phyloP scores from a whole-genome alignment of 2,113 vertebrate genomes.

The Urocitellus parryii region DNA sequence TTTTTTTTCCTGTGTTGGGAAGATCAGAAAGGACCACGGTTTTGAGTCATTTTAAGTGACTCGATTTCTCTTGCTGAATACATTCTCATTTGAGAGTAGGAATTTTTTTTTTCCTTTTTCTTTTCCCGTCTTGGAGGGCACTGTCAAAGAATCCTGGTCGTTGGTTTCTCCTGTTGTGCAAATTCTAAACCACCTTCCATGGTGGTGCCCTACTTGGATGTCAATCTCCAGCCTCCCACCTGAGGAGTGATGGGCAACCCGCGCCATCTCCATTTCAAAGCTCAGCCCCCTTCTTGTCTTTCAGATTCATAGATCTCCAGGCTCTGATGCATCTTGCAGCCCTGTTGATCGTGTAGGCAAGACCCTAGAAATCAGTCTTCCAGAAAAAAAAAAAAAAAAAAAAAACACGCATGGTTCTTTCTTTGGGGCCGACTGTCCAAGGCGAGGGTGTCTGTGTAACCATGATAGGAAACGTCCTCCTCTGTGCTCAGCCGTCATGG shows the following conservation, averaged over 20 bases:
- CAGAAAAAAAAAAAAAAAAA: background rate
- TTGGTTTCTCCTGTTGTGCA: background rate
- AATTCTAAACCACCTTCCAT: background rate
- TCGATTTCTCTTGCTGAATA: background rate
- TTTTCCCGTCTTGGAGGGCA: background rate
- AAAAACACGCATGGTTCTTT: background rate
- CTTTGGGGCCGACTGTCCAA: background rate
- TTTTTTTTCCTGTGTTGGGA: background rate
- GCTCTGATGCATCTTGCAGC: background rate
- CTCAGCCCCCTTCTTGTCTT: background rate
- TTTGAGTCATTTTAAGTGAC: background rate
- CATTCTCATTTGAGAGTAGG: background rate
- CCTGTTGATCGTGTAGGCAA: background rate
- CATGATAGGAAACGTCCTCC: background rate
- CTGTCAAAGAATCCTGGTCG: background rate
- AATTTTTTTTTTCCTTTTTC: background rate
- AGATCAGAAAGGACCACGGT: background rate
- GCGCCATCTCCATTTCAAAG: background rate
- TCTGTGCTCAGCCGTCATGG: background rate
- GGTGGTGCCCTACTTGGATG: background rate
- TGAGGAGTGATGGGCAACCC: background rate
- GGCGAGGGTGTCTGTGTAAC: background rate
- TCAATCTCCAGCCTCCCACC: background rate
- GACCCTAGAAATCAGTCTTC: background rate
- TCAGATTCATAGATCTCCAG: background rate